Base-by-base conservation (phyloP, 2,113 vertebrate genomes). In the Otus sunia region DNA sequence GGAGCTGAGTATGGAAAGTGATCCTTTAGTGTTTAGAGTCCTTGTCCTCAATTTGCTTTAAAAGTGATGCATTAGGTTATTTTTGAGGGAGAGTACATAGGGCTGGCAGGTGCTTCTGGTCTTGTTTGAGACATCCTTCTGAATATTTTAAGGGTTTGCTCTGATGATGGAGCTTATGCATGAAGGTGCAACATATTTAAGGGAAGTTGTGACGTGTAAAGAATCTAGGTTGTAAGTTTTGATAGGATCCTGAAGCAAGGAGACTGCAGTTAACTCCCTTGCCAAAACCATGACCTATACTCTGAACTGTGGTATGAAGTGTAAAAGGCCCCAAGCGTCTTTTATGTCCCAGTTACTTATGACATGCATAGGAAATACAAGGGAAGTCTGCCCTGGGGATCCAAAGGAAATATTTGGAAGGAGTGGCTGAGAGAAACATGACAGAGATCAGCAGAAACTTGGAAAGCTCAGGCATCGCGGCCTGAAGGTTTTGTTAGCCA, bases 401-500 rank as follows among this genome's bases (percentile, higher is more conserved):
- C 49, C 47, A 63, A 77, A 80, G 55, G 63, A 58, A 94, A 14
- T 53, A 30, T 23, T 92, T 93, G 25, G 34, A 68, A 90, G 45
- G 43, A 52, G 26, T 19, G 22, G 7, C 68, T 69, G 67, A 47
- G 41, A 67, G 50, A 94, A 94, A 59, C 22, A 14, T 32, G 15
- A 47, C 34, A 36, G 43, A 92, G 43, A 39, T 43, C 49, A 94
- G 17, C n/a, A 83, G 76, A 72, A 56, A 30, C 15, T 43, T 94
- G 55, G 63, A 50, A 80, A 80, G 41, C 63, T 71, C 59, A 43
- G 32, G 50, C 79, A 25, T 8, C 45, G 78, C 50, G 30, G 26
- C 50, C 59, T 80, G 55, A 64, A 45, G 53, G 50, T 53, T 96
- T 52, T 91, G 52, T 95, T 87, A 87, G n/a, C n/a, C 37, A 39